These are phyloP conservation scores for Drosophila chauvacae DNA, from an alignment of 1,140 invertebrate genomes.

Conservation along the genomic window DNA sequence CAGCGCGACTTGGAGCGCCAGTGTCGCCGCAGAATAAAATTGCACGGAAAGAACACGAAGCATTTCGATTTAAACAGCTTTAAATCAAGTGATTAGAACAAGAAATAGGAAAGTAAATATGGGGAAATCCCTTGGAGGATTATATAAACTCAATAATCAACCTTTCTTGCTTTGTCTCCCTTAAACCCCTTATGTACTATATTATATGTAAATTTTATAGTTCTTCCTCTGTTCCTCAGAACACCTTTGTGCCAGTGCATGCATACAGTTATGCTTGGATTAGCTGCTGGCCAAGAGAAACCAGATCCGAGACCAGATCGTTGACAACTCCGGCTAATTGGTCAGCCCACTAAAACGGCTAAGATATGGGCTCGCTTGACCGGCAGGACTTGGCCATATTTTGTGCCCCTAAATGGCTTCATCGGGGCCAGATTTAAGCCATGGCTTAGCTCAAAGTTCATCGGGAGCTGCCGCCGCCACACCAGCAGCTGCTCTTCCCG, in stretches of 20 bases:
- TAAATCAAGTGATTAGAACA: background rate
- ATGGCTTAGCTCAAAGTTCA: slow-evolving; percentile 48
- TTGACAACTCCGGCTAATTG: slow-evolving; percentile 71
- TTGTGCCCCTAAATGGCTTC: slow-evolving; percentile 65
- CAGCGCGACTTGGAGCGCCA: slow-evolving; percentile 38
- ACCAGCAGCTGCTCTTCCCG: slow-evolving; percentile 6
- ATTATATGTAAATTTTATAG: background rate
- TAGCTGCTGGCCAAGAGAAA: slow-evolving; percentile 24
- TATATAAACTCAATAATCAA: too few species aligned
- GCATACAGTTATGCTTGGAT: slow-evolving; percentile 43
- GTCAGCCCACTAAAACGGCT: slow-evolving; percentile 67
- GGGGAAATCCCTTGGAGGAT: background rate
- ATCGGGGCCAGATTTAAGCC: slow-evolving; percentile 44
- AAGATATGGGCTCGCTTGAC: slow-evolving; percentile 64
- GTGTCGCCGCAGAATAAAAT: slow-evolving; percentile 1
- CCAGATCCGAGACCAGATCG: slow-evolving; percentile 28
- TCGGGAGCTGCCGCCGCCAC: slow-evolving; percentile 1
- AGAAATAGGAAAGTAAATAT: background rate
- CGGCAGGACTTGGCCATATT: slow-evolving; percentile 43
- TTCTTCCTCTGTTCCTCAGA: too few species aligned
- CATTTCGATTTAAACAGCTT: background rate
- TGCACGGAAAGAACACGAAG: background rate
- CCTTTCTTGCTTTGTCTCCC: background rate
- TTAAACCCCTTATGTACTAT: too few species aligned
- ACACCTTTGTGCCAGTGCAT: slow-evolving; percentile 19